Conservation (phyloP, 2,888 invertebrate species). For the Apomyelois bistriatella region DNA sequence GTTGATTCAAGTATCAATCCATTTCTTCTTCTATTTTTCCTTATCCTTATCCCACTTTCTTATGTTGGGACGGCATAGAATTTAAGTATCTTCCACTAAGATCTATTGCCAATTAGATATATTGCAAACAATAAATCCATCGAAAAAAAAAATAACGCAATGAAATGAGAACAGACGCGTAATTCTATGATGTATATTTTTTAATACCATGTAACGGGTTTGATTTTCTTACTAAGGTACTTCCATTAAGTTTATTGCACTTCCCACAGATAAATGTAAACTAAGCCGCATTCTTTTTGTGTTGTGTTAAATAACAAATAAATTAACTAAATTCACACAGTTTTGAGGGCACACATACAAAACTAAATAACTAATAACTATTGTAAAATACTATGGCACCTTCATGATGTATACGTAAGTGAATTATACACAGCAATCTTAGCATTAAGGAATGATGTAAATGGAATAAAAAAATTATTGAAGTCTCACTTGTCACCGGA, state of each 20-base stretch:
- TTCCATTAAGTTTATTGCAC: neutral
- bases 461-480: slow-evolving; percentile 21
- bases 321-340: neutral
- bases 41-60: no score
- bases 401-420: slow-evolving; percentile 28
- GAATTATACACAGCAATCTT: slow-evolving; percentile 23
- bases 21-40: no score
- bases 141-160: no score
- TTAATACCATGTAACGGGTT: no score
- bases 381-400: slow-evolving; percentile 41
- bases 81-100: no score
- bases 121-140: no score
- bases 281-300: neutral
- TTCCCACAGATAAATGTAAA: neutral
- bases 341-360: slow-evolving; percentile 14
- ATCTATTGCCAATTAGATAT: no score
- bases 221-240: no score
- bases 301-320: neutral
- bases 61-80: no score
- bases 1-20: no score
- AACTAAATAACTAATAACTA: slow-evolving; percentile 37
- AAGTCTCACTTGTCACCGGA: slow-evolving; percentile 18
- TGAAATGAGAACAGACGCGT: no score
- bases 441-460: slow-evolving; percentile 32
- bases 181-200: no score